Conservation (phyloP, 2,888 invertebrate genomes). For the Agrochola lychnidis region DNA sequence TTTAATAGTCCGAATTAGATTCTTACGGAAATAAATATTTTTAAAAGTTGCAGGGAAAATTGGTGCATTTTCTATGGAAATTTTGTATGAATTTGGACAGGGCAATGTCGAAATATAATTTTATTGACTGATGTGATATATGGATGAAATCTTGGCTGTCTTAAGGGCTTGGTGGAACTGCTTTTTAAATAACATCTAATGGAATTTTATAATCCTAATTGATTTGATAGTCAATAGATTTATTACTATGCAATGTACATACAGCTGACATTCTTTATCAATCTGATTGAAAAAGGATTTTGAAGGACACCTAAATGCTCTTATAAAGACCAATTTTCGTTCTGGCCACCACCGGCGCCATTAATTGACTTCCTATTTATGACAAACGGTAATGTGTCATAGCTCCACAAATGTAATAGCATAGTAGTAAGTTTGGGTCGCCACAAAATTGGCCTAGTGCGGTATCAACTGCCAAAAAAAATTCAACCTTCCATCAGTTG, state of each 20-base stretch:
- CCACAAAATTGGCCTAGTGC: not conserved
- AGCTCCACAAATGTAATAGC: conserved; percentile 20
- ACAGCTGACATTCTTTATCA: not conserved
- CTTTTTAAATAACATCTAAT: conserved; percentile 41
- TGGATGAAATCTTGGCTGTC: conserved; percentile 46
- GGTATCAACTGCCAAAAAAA: not conserved
- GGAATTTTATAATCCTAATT: conserved; percentile 20
- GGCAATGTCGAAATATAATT: not conserved
- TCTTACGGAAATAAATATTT: too few species aligned
- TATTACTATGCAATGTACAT: conserved; percentile 25
- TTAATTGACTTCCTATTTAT: conserved; percentile 47
- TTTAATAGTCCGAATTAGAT: too few species aligned
- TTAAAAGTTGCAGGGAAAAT: too few species aligned
- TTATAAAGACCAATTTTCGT: conserved; percentile 6
- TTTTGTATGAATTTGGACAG: too few species aligned
- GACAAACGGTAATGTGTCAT: conserved; percentile 21
- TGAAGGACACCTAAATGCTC: conserved; percentile 8
- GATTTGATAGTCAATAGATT: not conserved
- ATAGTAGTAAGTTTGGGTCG: conserved; percentile 34
- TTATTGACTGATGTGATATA: conserved; percentile 46
- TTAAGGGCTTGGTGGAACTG: conserved; percentile 51
- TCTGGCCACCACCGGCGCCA: not conserved
- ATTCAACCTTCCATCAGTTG: not conserved
- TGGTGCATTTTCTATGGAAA: too few species aligned
- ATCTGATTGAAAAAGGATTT: not conserved